These are phyloP conservation scores for Mus spretus DNA, from an alignment of 2,797 vertebrate genomes.

Conservation along the genomic window DNA sequence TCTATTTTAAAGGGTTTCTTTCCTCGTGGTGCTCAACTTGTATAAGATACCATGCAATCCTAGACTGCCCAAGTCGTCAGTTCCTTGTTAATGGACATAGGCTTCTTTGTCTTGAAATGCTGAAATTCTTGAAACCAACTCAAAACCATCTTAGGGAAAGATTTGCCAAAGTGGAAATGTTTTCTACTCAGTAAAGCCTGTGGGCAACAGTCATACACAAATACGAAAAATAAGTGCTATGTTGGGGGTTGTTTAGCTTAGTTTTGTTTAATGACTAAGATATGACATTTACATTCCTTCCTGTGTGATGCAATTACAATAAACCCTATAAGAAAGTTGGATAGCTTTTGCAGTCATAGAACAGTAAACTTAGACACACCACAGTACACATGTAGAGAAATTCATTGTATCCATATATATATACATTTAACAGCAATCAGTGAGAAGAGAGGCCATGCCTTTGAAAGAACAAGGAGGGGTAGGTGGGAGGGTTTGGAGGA, in stretches of 20 bases:
- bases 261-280: slow-evolving; percentile 2
- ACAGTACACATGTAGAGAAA: not conserved
- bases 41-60: not conserved
- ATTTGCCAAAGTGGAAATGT: slow-evolving; percentile 5
- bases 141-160: not conserved
- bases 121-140: slow-evolving; percentile 22
- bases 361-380: slow-evolving; percentile 34
- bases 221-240: not conserved
- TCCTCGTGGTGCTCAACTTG: not conserved
- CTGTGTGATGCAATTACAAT: not conserved
- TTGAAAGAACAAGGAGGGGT: not conserved
- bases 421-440: not conserved
- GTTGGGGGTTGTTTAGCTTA: not conserved
- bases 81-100: not conserved
- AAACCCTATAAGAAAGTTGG: not conserved
- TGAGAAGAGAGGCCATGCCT: not conserved
- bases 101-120: not conserved
- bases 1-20: slow-evolving; percentile 50
- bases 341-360: not conserved
- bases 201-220: not conserved
- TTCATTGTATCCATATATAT: not conserved
- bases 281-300: not conserved
- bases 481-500: too few relatives aligned
- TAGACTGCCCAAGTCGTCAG: not conserved
- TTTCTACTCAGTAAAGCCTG: not conserved